Evolutionary conservation across 1,140 invertebrate species (phyloP), one percentile per base, ranked within the genome.

Genomic region (Pentalonia nigronervosa): DNA sequence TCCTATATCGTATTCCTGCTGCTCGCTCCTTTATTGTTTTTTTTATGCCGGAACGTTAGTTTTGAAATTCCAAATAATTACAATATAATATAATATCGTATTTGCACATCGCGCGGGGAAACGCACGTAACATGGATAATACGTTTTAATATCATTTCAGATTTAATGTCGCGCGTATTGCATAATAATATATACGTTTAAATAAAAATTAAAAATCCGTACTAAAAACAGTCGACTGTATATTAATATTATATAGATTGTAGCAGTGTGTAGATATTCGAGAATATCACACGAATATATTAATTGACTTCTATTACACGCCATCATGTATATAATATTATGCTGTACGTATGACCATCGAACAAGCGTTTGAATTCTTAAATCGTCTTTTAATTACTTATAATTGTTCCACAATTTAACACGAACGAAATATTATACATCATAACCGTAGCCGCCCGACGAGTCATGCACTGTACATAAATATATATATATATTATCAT

Each of bases 361-460:
- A n/a, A 53, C 50, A 53, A 67, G 60, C 60, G 30, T 67, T 67
- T 67, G 30, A 67, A 67, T 67, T 67, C 36, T 84, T 50, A 48
- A 88, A 88, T 88, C 47, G 86, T 88, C 30, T 88, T 88, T 88
- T 88, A 88, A 88, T 50, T 88, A 34, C 86, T 86, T 36, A 34
- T 50, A 48, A 50, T 88, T 50, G 86, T 88, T 88, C 47, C 20
- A 34, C 47, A 50, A 88, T 34, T 34, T 48, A 88, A 48, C 30
- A 48, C 45, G 83, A 84, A 84, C 25, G 23, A 30, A 87, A 87
- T 87, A 87, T 41, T 41, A 41, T 41, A 41, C 4, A 41, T 41
- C 21, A 87, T 34, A 47, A 30, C 23, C 7, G 23, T 7, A 41
- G 25, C 25, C 23, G 1, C 9, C 11, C 36, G 14, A 47, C 41